Percentiles rank a stretch among this genome's conserved stretches.
Evolutionary conservation across 1,140 invertebrate species (phyloP).

Genomic region (Caenorhabditis brenneri): DNA sequence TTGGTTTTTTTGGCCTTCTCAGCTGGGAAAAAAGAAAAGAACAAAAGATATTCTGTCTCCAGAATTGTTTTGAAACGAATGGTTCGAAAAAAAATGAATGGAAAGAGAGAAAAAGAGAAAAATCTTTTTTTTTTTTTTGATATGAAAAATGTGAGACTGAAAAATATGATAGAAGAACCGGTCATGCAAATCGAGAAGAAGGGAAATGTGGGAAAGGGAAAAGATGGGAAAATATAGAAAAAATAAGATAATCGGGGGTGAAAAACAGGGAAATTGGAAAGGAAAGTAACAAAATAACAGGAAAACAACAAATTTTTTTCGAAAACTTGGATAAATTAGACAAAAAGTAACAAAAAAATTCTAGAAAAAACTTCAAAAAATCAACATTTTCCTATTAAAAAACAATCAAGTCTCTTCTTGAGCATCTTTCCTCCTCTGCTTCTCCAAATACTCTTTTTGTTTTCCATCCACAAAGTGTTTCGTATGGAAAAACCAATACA

Average conservation of each 20-base stretch:
- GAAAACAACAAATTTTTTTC: background rate
- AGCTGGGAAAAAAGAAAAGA: background rate
- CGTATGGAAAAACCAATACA: slow-evolving; percentile 68
- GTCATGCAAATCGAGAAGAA: slow-evolving; percentile 33
- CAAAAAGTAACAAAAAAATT: background rate
- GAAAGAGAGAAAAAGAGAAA: background rate
- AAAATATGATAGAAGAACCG: background rate
- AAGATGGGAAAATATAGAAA: background rate
- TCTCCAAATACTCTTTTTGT: background rate
- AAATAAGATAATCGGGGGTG: too few relatives aligned
- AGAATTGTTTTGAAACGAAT: slow-evolving; percentile 25
- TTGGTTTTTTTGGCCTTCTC: too few relatives aligned
- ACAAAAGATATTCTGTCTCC: background rate
- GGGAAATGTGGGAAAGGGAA: background rate
- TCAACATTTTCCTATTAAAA: background rate
- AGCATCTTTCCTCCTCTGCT: background rate
- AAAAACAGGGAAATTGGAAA: too few relatives aligned
- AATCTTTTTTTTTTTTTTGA: background rate
- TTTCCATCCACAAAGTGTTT: slow-evolving; percentile 49
- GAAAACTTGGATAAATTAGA: background rate
- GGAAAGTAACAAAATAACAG: too few relatives aligned
- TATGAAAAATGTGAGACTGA: background rate
- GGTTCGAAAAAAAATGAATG: background rate
- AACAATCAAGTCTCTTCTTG: background rate
- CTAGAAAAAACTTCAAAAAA: background rate